Percentiles rank a stretch among this genome's conserved stretches.
phyloP scores from a whole-genome alignment of 1,140 invertebrate genomes.

The Philotrypesis tridentata region DNA sequence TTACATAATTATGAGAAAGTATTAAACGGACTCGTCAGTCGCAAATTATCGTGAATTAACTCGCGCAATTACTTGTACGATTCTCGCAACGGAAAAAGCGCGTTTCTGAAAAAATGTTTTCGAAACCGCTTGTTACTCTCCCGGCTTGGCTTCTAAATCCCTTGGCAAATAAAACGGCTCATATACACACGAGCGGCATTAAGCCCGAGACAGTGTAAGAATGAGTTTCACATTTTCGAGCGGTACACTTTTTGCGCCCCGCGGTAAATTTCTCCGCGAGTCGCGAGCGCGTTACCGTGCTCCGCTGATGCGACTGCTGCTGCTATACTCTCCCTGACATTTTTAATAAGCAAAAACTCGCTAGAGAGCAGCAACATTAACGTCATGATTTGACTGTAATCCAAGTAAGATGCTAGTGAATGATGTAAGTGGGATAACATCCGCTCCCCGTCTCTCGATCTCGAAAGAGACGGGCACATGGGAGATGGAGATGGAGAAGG shows the following conservation, averaged over 20 bases:
- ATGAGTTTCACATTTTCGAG: slow-evolving; percentile 38
- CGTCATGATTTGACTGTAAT: slow-evolving; percentile 48
- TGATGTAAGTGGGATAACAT: slow-evolving; percentile 45
- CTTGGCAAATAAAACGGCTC: background rate
- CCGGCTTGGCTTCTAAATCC: background rate
- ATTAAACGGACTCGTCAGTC: background rate
- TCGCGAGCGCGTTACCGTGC: background rate
- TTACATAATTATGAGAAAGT: background rate
- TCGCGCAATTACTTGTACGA: background rate
- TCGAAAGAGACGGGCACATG: background rate
- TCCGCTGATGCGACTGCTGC: background rate
- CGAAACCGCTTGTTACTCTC: background rate
- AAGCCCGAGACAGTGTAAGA: background rate
- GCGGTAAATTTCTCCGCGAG: slow-evolving; percentile 28
- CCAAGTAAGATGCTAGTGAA: slow-evolving; percentile 33
- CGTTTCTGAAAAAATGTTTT: background rate
- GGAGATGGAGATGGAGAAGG: slow-evolving; percentile 27
- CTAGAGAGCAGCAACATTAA: slow-evolving; percentile 41
- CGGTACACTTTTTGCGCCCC: slow-evolving; percentile 27
- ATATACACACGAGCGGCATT: background rate
- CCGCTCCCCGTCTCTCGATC: slow-evolving; percentile 11
- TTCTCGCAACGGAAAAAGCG: background rate
- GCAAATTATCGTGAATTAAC: background rate
- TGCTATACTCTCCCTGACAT: slow-evolving; percentile 23
- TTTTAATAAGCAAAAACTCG: slow-evolving; percentile 45